Base-by-base conservation (phyloP, 64 coral and sea anemone species). In the Orbicella faveolata region DNA sequence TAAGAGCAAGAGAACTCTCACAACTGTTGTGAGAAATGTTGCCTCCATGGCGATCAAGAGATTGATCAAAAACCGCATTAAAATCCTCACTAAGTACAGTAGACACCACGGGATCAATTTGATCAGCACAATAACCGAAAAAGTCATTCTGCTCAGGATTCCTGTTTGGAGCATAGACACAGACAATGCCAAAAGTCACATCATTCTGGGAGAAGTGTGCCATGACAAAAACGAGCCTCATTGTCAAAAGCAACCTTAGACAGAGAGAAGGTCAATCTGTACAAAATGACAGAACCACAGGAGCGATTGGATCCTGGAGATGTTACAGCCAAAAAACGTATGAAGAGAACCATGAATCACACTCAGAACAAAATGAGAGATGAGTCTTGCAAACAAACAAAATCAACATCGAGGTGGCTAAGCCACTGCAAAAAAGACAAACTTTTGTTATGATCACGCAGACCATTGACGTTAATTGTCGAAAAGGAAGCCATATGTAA, bases 311-410 rank as follows among this genome's bases (percentile, higher is more conserved):
- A 16, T 6, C 68, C 70, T 34, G 68, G 87, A 0, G 87, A 57
- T 0, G 21, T 6, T 0, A 76, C 2, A 8, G 19, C 1, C 0
- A 21, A 0, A 19, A 35, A 66, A 66, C 65, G 48, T 84, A 34
- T 6, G 57, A 48, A 17, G 81, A 75, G 61, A 88, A 88, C 87
- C 87, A 88, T 0, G 48, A 75, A 2, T 2, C 0, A 63, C 20
- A 30, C 52, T 88, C 87, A 0, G 8, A 0, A 3, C 19, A 35
- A 20, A 44, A 59, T 3, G 23, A 21, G 17, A 36, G 23, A 66
- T 91, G 89, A 16, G 89, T 84, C 74, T 91, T 91, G 89, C 2
- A 91, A 25, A 37, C 67, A 83, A 1, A 91, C 53, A 17, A 91
- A 74, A 72, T 83, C 61, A 33, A 41, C 7, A 0, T 23, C 4